These are phyloP conservation scores for Myopa tessellatipennis DNA, from an alignment of 2,888 invertebrate species.

Conservation along the genomic window DNA sequence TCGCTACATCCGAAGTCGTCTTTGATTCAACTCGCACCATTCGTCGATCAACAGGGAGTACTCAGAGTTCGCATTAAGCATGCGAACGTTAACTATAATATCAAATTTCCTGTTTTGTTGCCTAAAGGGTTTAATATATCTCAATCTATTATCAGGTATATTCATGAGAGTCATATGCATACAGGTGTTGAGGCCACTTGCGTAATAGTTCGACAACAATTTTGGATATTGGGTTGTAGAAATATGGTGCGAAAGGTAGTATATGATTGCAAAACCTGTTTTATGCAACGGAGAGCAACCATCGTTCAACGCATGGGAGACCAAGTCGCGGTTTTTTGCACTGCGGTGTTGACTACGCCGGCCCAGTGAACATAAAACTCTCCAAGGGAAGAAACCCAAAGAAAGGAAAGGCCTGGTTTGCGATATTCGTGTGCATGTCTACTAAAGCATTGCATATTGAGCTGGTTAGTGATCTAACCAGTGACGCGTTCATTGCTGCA, in stretches of 20 bases:
- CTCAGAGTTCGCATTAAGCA: constrained; percentile 14
- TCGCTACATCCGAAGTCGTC: constrained; percentile 1
- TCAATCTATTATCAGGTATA: constrained; percentile 27
- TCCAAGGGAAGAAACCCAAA: no score
- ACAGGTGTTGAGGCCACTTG: constrained; percentile 17
- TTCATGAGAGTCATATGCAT: constrained; percentile 35
- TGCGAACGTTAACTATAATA: constrained; percentile 7
- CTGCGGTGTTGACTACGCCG: no score
- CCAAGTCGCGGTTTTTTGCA: no score
- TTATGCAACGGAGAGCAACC: no score
- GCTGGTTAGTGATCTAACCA: no score
- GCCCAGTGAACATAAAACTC: no score
- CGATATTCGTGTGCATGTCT: no score
- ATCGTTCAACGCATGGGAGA: no score
- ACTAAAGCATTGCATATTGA: no score
- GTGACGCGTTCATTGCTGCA: no score
- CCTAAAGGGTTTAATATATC: constrained; percentile 22
- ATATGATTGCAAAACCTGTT: no score
- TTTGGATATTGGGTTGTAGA: constrained; percentile 40
- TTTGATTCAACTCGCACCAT: not conserved
- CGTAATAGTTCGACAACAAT: constrained; percentile 33
- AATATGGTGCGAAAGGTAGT: not conserved
- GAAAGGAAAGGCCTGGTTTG: no score
- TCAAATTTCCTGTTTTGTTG: constrained; percentile 19
- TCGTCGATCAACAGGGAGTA: constrained; percentile 1